Conservation (phyloP, 2,888 invertebrate genomes). For the Machimus rusticus region DNA sequence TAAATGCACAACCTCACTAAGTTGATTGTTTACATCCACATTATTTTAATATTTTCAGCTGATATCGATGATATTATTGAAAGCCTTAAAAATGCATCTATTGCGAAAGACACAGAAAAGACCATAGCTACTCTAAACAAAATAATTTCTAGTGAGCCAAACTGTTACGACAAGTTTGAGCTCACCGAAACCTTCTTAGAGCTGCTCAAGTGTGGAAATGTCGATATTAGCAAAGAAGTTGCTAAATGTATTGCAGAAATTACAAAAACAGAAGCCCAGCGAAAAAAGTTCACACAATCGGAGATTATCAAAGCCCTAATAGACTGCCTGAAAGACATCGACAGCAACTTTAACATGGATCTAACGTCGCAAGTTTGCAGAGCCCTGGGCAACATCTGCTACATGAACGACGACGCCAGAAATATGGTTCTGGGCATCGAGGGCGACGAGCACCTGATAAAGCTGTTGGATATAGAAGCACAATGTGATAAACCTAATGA, state of each 20-base stretch:
- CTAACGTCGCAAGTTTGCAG: slow-evolving; percentile 78
- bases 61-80: slow-evolving; percentile 62
- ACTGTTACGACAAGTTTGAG: slow-evolving; percentile 60
- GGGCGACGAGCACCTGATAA: slow-evolving; percentile 65
- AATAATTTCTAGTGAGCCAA: slow-evolving; percentile 53
- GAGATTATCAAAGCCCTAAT: slow-evolving; percentile 69
- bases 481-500: slow-evolving; percentile 59
- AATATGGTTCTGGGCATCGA: slow-evolving; percentile 64
- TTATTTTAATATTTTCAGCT: slow-evolving; percentile 50
- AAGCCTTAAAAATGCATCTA: slow-evolving; percentile 57
- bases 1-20: no score
- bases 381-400: slow-evolving; percentile 88
- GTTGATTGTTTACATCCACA: not conserved
- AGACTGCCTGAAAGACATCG: slow-evolving; percentile 62
- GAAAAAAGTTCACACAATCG: slow-evolving; percentile 73
- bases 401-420: slow-evolving; percentile 79
- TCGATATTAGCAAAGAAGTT: slow-evolving; percentile 66
- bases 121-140: slow-evolving; percentile 51
- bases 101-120: slow-evolving; percentile 53
- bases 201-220: slow-evolving; percentile 56
- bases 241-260: slow-evolving; percentile 82
- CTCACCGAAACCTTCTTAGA: slow-evolving; percentile 58
- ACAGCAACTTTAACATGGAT: slow-evolving; percentile 60
- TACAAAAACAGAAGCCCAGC: slow-evolving; percentile 78
- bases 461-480: slow-evolving; percentile 60